phyloP scores from a whole-genome alignment of 2,797 vertebrate genomes.

The Hylomyscus alleni region DNA sequence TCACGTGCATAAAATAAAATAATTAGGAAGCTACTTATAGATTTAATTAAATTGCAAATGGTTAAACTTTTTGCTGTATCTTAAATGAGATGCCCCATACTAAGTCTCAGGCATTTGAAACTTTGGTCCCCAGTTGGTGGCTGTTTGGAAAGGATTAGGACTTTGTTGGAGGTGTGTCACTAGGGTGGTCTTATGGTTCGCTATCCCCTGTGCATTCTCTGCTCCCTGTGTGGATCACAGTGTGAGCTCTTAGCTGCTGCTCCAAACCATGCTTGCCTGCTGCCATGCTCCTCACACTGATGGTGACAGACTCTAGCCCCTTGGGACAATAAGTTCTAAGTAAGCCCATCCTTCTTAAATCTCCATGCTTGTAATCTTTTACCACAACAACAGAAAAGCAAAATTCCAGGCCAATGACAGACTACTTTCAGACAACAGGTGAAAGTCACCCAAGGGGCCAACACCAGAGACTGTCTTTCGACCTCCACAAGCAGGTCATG shows the following conservation, averaged over 20 bases:
- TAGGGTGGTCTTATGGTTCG: neutral
- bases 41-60: constrained; percentile 10
- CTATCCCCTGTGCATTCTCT: too few species aligned
- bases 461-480: neutral
- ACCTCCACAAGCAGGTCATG: neutral
- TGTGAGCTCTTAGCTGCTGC: neutral
- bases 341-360: neutral
- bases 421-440: neutral
- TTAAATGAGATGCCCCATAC: neutral
- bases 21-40: neutral
- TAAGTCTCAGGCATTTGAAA: neutral
- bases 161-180: neutral
- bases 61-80: neutral
- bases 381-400: neutral
- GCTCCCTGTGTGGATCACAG: neutral
- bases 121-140: neutral
- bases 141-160: neutral
- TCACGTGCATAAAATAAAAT: neutral
- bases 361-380: neutral
- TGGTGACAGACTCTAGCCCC: neutral
- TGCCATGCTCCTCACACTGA: neutral
- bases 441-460: neutral
- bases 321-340: neutral
- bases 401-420: neutral
- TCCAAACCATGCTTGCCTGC: neutral